Percentiles rank a stretch among this genome's conserved stretches.
phyloP scores from a whole-genome alignment of 2,113 vertebrate species.

The Todiramphus chloris region DNA sequence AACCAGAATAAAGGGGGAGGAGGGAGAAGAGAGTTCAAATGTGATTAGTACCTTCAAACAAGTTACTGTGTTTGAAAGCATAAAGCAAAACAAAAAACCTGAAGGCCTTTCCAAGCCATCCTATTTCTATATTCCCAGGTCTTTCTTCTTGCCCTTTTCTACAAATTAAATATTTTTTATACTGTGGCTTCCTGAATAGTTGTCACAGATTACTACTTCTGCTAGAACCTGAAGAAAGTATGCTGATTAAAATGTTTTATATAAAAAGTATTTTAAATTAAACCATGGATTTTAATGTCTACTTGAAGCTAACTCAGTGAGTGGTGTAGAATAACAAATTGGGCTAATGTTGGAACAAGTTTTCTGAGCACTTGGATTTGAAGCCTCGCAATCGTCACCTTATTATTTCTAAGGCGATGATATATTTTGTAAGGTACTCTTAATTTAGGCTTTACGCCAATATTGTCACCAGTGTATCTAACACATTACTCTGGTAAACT shows the following conservation, averaged over 20 bases:
- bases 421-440: neutral
- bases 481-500: neutral
- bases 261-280: neutral
- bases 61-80: slow-evolving; percentile 2
- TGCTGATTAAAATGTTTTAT: neutral
- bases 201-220: neutral
- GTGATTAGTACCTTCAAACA: slow-evolving; percentile 42
- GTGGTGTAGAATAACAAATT: neutral
- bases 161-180: neutral
- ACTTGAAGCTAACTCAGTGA: neutral
- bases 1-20: slow-evolving; percentile 26
- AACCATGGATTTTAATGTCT: neutral
- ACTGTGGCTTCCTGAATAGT: neutral
- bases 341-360: neutral
- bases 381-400: neutral
- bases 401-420: neutral
- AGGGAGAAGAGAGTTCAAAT: slow-evolving; percentile 40
- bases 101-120: neutral
- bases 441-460: neutral
- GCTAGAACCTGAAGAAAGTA: neutral
- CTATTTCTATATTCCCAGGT: neutral
- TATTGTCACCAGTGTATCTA: neutral
- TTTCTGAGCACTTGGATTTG: neutral
- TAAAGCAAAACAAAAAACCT: neutral
- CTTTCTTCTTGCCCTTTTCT: neutral